Evolutionary conservation across 2,113 vertebrate genomes (phyloP).

Genomic region (Atlantisia rogersi): DNA sequence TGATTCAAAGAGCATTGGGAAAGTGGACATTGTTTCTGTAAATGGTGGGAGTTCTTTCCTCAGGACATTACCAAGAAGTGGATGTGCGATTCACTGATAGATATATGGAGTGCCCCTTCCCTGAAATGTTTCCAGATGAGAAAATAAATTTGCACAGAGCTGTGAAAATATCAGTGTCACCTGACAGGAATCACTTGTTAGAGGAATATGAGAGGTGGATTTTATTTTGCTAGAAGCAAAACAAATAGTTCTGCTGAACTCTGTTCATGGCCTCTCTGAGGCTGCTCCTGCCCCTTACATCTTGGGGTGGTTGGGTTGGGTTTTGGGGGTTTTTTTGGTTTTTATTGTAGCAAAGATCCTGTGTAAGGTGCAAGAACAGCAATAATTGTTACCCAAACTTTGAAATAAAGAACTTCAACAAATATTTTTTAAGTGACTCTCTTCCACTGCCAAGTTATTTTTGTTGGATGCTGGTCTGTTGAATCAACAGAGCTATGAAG

Average conservation of each 20-base stretch:
- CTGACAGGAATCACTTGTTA: background rate
- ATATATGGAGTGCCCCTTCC: background rate
- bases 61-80: background rate
- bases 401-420: background rate
- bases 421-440: background rate
- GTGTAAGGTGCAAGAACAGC: background rate
- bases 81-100: background rate
- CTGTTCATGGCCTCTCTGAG: background rate
- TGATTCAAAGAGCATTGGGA: background rate
- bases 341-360: background rate
- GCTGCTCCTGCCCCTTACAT: background rate
- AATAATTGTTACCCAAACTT: background rate
- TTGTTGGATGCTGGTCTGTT: background rate
- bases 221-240: background rate
- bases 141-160: background rate
- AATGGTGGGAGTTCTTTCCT: background rate
- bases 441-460: background rate
- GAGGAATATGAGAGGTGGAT: background rate
- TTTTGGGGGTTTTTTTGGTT: too few species aligned
- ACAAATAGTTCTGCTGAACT: background rate
- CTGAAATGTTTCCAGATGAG: background rate
- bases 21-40: background rate
- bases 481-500: background rate
- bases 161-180: background rate
- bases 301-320: background rate